A percentile compares a stretch with the other conserved stretches of the same genome.
phyloP scores from a whole-genome alignment of 2,888 invertebrate genomes.

The Macrophya annulata region DNA sequence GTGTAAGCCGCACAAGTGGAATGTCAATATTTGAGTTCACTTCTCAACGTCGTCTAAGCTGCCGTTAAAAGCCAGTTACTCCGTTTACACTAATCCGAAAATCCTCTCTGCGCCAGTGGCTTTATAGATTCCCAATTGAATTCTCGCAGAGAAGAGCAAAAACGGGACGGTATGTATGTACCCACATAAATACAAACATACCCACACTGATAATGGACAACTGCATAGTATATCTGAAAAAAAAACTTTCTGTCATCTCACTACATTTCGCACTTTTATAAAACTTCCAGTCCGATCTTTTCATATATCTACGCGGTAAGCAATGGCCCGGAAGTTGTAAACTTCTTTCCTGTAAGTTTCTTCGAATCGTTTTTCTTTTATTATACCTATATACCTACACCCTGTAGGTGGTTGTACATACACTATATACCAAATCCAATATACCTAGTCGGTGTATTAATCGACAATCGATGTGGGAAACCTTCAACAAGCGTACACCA shows the following conservation, averaged over 20 bases:
- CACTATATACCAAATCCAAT: background rate
- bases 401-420: background rate
- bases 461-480: slow-evolving; percentile 35
- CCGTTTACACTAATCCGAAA: slow-evolving; percentile 35
- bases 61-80: slow-evolving; percentile 39
- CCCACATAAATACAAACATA: background rate
- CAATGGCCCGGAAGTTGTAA: slow-evolving; percentile 38
- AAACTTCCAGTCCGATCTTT: background rate
- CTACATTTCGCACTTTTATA: background rate
- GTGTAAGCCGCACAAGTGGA: slow-evolving; percentile 40
- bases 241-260: background rate
- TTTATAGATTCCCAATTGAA: slow-evolving; percentile 21
- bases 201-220: background rate
- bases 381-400: background rate
- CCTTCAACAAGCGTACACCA: background rate
- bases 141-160: background rate
- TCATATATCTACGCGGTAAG: background rate
- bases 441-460: background rate
- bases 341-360: slow-evolving; percentile 34
- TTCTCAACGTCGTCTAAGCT: slow-evolving; percentile 21
- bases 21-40: slow-evolving; percentile 45
- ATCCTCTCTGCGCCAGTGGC: background rate
- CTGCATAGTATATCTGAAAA: background rate
- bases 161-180: background rate
- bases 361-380: slow-evolving; percentile 7